These are phyloP conservation scores for Martes flavigula DNA, from an alignment of 2,797 vertebrate genomes.

Conservation along the genomic window DNA sequence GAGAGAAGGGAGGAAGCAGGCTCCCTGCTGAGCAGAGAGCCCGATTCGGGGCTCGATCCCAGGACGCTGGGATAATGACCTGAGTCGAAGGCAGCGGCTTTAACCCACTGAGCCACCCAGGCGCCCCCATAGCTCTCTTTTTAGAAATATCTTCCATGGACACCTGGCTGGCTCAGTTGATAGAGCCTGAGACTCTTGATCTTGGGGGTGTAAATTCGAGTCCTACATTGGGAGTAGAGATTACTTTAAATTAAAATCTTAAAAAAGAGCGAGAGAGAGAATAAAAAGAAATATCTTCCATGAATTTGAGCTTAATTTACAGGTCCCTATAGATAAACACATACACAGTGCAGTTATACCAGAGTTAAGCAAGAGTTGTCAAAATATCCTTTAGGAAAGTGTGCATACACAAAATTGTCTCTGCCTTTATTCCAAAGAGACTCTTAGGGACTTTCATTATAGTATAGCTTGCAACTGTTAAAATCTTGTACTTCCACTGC, in stretches of 20 bases:
- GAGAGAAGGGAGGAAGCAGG: no score
- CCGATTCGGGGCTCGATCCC: no score
- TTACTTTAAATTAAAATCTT: background rate
- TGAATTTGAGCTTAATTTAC: constrained; percentile 28
- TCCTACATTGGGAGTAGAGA: background rate
- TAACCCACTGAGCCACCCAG: no score
- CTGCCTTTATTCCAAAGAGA: background rate
- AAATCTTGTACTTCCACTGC: background rate
- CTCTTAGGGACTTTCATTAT: background rate
- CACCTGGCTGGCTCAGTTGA: background rate
- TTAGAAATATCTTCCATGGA: constrained; percentile 18
- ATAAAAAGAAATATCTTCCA: background rate
- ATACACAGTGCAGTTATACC: background rate
- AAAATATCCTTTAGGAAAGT: background rate
- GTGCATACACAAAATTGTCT: background rate
- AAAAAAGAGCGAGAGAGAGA: background rate
- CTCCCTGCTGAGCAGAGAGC: no score
- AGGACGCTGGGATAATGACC: no score
- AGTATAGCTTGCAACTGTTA: background rate
- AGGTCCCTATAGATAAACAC: background rate
- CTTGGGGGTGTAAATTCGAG: background rate
- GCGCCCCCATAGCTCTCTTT: background rate
- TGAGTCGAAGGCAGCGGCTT: no score
- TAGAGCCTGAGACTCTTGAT: background rate
- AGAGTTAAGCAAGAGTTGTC: background rate